Conservation (phyloP, 2,113 vertebrate genomes). For the Mobula birostris region DNA sequence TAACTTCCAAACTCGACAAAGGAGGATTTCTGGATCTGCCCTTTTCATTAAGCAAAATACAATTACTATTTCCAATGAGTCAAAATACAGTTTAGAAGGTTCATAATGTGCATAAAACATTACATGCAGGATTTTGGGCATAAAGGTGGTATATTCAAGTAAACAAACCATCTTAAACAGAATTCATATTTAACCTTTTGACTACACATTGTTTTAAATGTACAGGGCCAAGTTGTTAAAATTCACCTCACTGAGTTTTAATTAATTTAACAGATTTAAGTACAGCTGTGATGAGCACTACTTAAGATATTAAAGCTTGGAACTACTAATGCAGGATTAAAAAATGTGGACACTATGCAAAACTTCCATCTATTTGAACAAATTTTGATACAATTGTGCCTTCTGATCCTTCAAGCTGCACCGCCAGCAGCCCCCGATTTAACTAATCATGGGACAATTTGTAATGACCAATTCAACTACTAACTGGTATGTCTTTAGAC, state of each 20-base stretch:
- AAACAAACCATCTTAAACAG: neutral
- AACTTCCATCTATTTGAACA: neutral
- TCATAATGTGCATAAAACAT: neutral
- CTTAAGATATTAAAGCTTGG: constrained; percentile 6
- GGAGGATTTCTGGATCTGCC: neutral
- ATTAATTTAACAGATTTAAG: neutral
- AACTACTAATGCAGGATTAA: neutral
- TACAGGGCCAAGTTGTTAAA: neutral
- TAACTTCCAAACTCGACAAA: neutral
- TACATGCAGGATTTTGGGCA: neutral
- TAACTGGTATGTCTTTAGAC: too few relatives aligned
- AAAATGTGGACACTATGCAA: neutral
- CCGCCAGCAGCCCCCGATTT: too few relatives aligned
- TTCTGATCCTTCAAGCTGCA: too few relatives aligned
- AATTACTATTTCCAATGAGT: neutral
- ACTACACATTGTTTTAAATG: neutral
- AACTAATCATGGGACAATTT: too few relatives aligned
- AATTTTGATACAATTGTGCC: neutral
- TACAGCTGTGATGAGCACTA: constrained; percentile 28
- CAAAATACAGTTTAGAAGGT: neutral
- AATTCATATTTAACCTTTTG: neutral
- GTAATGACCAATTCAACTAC: too few relatives aligned
- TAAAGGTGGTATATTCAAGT: neutral
- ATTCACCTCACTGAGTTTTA: neutral
- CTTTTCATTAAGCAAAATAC: neutral